Conservation (phyloP, 1,140 invertebrate species). For the Ericerus pela region DNA sequence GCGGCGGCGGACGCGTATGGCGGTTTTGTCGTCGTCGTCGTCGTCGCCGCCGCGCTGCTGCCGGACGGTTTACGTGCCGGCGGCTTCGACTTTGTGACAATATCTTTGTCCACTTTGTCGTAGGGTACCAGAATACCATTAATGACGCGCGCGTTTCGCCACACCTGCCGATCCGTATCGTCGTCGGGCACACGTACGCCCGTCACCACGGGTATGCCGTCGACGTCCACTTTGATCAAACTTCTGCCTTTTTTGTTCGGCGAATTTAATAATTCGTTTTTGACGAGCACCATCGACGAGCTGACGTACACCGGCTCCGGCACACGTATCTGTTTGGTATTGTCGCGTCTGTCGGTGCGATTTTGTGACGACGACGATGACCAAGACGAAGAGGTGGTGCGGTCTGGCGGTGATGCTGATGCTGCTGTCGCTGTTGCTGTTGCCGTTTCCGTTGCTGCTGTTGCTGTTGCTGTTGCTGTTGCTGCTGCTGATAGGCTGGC, state of each 20-base stretch:
- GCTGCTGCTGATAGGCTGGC: too few relatives aligned
- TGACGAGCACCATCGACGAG: constrained; percentile 42
- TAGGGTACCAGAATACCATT: constrained; percentile 51
- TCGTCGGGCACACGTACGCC: constrained; percentile 67
- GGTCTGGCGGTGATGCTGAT: too few relatives aligned
- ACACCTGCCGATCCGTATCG: constrained; percentile 60
- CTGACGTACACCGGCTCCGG: constrained; percentile 49
- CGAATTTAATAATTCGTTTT: constrained; percentile 32
- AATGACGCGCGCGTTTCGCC: constrained; percentile 72
- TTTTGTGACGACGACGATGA: too few relatives aligned
- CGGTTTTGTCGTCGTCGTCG: background rate
- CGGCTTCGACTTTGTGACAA: background rate
- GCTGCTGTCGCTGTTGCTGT: too few relatives aligned
- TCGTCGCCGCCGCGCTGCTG: too few relatives aligned
- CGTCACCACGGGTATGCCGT: constrained; percentile 61
- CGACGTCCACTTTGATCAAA: constrained; percentile 41
- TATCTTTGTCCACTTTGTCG: constrained; percentile 19
- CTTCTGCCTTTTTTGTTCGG: constrained; percentile 36
- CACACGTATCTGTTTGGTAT: constrained; percentile 27
- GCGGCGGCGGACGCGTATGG: background rate
- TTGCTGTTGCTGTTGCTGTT: too few relatives aligned
- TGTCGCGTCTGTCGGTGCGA: background rate
- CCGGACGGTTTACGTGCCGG: background rate
- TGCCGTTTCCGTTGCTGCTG: too few relatives aligned
- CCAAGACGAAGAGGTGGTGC: too few relatives aligned